These are phyloP conservation scores for Cheiracanthium punctorium DNA, from an alignment of 2,888 invertebrate species.

Conservation along the genomic window DNA sequence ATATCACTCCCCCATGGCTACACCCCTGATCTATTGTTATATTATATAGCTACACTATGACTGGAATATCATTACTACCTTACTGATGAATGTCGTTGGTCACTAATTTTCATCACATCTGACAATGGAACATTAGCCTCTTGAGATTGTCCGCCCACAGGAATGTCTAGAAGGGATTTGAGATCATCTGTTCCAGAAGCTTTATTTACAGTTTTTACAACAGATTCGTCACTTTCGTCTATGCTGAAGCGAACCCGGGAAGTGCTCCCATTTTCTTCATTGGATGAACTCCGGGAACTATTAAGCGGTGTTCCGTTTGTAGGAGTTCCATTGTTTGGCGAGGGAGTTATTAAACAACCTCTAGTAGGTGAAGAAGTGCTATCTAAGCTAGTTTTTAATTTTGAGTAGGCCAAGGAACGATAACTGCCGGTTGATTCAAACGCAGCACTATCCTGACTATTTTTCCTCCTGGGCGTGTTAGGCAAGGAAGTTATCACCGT, in stretches of 20 bases:
- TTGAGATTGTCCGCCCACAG: conserved; percentile 78
- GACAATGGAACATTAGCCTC: conserved; percentile 79
- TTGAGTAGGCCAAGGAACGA: conserved; percentile 39
- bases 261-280: conserved; percentile 37
- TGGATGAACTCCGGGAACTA: conserved; percentile 26
- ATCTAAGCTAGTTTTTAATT: conserved; percentile 37
- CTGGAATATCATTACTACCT: conserved; percentile 37
- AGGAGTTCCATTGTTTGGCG: conserved; percentile 36
- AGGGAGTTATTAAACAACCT: conserved; percentile 20
- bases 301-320: conserved; percentile 39
- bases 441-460: conserved; percentile 47
- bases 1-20: too few species aligned
- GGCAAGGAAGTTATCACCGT: conserved; percentile 47
- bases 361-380: conserved; percentile 29
- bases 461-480: conserved; percentile 52
- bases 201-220: conserved; percentile 52
- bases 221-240: conserved; percentile 36
- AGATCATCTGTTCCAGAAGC: conserved; percentile 73
- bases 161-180: conserved; percentile 80
- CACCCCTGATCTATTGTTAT: too few species aligned
- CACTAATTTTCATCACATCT: conserved; percentile 73
- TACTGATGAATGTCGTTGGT: conserved; percentile 45
- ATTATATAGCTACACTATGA: conserved; percentile 3
- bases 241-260: conserved; percentile 59
- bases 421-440: conserved; percentile 41